Conservation (phyloP, 2,797 vertebrate species). For the Hoplostethus mediterraneus region DNA sequence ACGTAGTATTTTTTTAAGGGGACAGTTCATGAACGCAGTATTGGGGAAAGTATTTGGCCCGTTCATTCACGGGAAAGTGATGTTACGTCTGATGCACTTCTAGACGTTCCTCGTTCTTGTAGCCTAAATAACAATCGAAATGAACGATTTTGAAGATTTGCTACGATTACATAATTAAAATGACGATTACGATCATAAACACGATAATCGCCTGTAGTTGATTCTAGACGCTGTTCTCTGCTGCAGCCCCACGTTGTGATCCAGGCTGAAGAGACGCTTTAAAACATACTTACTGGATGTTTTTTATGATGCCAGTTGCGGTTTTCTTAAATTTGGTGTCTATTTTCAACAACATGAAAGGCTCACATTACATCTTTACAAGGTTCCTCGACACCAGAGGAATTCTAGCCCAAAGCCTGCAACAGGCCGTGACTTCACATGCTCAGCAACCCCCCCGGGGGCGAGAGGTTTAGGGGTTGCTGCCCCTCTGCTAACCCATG, state of each 20-base stretch:
- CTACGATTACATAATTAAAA: too few relatives aligned
- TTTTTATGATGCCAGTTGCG: not conserved
- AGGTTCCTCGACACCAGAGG: conserved; percentile 50
- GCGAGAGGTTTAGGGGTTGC: conserved; percentile 51
- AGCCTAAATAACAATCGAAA: too few relatives aligned
- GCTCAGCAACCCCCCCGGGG: conserved; percentile 47
- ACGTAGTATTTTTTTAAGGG: too few relatives aligned
- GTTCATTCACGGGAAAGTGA: too few relatives aligned
- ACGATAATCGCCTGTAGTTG: too few relatives aligned
- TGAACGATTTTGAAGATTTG: too few relatives aligned
- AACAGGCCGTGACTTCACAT: conserved; percentile 47
- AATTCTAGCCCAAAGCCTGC: conserved; percentile 41
- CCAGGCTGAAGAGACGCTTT: not conserved
- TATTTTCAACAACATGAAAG: conserved; percentile 49
- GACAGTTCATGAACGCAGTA: too few relatives aligned
- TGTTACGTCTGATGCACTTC: too few relatives aligned
- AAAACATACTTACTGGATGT: not conserved
- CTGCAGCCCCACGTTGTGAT: not conserved
- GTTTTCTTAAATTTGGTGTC: conserved; percentile 45
- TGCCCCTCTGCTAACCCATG: conserved; percentile 59
- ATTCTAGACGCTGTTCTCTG: not conserved
- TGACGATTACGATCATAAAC: too few relatives aligned
- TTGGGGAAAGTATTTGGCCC: too few relatives aligned
- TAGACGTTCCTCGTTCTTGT: too few relatives aligned
- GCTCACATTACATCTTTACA: conserved; percentile 59